These are phyloP conservation scores for Mythimna lalbum DNA, from an alignment of 2,888 invertebrate genomes.

Conservation along the genomic window DNA sequence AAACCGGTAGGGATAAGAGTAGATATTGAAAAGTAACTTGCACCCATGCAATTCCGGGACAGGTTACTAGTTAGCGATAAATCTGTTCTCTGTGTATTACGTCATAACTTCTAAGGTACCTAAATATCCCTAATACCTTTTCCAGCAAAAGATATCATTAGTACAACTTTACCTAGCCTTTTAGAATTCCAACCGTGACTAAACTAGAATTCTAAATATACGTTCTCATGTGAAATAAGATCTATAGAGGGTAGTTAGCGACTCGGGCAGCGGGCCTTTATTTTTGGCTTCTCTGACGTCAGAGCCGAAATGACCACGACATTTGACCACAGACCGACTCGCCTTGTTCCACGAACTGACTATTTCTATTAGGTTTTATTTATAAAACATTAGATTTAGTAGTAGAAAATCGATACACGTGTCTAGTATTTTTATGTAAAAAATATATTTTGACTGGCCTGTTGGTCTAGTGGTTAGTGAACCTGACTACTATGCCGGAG, in stretches of 20 bases:
- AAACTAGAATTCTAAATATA: slow-evolving; percentile 44
- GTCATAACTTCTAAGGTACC: not conserved
- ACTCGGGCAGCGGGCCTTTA: slow-evolving; percentile 36
- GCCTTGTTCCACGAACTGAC: slow-evolving; percentile 7
- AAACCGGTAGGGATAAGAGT: no score
- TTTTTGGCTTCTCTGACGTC: slow-evolving; percentile 54
- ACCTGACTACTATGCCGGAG: no score
- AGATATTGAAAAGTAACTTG: no score
- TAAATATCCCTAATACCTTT: slow-evolving; percentile 7
- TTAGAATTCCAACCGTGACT: slow-evolving; percentile 16
- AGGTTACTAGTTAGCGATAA: not conserved
- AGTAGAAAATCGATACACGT: no score
- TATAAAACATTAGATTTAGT: not conserved
- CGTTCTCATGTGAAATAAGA: slow-evolving; percentile 38
- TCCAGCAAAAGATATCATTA: slow-evolving; percentile 22
- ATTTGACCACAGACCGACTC: slow-evolving; percentile 27
- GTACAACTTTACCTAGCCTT: slow-evolving; percentile 10
- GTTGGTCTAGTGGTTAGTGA: no score
- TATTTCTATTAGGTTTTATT: slow-evolving; percentile 28
- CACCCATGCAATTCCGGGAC: no score
- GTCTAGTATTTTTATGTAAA: no score
- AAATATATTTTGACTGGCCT: no score
- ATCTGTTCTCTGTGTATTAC: slow-evolving; percentile 4
- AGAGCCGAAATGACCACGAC: slow-evolving; percentile 24
- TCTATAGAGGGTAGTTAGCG: slow-evolving; percentile 50